Percentiles rank a stretch among this genome's conserved stretches.
These are phyloP conservation scores for Selene dorsalis DNA, from an alignment of 2,797 vertebrate genomes.

Conservation along the genomic window DNA sequence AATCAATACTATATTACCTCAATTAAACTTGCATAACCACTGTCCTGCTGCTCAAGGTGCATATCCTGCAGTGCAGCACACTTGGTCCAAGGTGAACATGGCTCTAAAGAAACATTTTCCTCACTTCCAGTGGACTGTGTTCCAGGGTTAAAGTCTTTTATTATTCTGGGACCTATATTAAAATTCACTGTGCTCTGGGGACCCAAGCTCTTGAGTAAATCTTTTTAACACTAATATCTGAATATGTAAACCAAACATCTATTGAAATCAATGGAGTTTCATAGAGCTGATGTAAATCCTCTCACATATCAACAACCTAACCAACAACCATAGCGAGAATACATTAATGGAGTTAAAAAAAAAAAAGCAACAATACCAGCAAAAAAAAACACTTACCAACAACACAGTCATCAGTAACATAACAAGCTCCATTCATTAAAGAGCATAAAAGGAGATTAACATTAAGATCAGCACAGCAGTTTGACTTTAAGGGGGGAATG, in stretches of 20 bases:
- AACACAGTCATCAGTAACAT: neutral
- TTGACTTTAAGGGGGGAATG: neutral
- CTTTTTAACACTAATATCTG: neutral
- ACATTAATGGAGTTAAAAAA: no score
- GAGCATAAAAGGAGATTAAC: neutral
- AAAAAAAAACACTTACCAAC: neutral
- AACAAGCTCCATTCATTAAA: neutral
- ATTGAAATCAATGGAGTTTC: neutral
- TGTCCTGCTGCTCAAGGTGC: slow-evolving; percentile 21
- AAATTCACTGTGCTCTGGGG: neutral
- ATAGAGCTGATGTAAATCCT: neutral
- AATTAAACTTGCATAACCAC: slow-evolving; percentile 71
- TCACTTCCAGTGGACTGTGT: neutral
- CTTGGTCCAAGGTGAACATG: slow-evolving; percentile 17
- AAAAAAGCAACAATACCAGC: no score
- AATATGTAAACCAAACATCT: neutral
- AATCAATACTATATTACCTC: slow-evolving; percentile 81
- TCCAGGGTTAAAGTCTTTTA: no score
- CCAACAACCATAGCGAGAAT: neutral
- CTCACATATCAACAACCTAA: neutral
- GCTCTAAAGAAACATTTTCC: neutral
- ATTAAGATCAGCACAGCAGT: neutral
- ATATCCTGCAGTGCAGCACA: slow-evolving; percentile 17
- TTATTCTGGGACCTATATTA: neutral
- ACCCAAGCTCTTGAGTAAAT: neutral